These are phyloP conservation scores for Scyliorhinus canicula DNA, from an alignment of 2,797 vertebrate genomes.

Conservation along the genomic window DNA sequence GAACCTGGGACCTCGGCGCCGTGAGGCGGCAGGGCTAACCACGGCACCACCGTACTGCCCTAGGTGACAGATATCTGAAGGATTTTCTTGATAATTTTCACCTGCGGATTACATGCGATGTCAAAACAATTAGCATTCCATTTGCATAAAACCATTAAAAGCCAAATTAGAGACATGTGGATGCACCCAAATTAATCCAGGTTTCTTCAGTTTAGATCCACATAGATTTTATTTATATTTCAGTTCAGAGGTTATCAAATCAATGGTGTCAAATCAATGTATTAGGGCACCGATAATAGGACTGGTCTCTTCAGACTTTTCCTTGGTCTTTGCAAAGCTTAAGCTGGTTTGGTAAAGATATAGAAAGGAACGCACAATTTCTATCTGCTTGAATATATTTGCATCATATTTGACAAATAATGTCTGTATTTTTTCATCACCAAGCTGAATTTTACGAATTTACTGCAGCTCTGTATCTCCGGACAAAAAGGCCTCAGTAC, in stretches of 20 bases:
- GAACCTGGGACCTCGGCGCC: too few species aligned
- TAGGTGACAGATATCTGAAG: constrained; percentile 7
- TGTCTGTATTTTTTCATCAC: neutral
- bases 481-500: neutral
- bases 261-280: constrained; percentile 31
- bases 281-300: neutral
- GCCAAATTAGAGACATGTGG: neutral
- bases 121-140: neutral
- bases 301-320: neutral
- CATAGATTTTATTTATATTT: constrained; percentile 24
- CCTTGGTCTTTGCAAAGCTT: neutral
- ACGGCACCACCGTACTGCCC: too few species aligned
- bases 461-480: neutral
- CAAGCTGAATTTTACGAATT: neutral
- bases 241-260: constrained; percentile 28
- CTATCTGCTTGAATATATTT: constrained; percentile 17
- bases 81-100: neutral
- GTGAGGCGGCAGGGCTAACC: too few species aligned
- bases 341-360: neutral
- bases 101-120: neutral
- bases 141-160: constrained; percentile 11
- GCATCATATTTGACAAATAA: neutral
- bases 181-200: constrained; percentile 28
- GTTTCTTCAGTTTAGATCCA: constrained; percentile 5
- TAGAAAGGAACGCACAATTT: neutral